Percentiles rank a stretch among this genome's conserved stretches.
Conservation (phyloP, 2,888 invertebrate genomes). For the Mythimna loreyi region DNA sequence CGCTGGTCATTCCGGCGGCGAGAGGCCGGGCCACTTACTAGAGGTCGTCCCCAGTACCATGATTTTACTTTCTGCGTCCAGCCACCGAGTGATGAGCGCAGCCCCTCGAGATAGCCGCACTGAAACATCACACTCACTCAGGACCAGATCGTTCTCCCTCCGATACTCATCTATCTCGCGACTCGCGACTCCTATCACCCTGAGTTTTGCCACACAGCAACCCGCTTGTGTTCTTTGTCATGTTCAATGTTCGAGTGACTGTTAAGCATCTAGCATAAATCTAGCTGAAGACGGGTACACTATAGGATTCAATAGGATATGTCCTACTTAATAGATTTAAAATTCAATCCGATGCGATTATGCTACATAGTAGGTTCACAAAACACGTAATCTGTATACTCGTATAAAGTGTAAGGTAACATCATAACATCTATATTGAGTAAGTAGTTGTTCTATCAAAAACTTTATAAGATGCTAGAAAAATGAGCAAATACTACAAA, state of each 20-base stretch:
- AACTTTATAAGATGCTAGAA: constrained; percentile 51
- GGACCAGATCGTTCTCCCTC: constrained; percentile 80
- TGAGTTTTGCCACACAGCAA: constrained; percentile 60
- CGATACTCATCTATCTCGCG: constrained; percentile 64
- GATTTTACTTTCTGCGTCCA: constrained; percentile 99
- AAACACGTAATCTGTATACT: constrained; percentile 57
- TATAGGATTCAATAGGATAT: constrained; percentile 73
- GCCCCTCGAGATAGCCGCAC: constrained; percentile 98
- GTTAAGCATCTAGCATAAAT: constrained; percentile 78
- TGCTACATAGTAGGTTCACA: constrained; percentile 57
- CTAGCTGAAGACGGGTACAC: constrained; percentile 71
- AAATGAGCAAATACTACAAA: constrained; percentile 68
- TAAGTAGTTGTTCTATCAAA: constrained; percentile 52
- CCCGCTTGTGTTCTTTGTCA: constrained; percentile 74
- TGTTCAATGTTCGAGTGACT: constrained; percentile 77
- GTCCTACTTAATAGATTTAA: constrained; percentile 57
- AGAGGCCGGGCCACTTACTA: constrained; percentile 94
- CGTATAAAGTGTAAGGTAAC: constrained; percentile 53
- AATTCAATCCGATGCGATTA: constrained; percentile 61
- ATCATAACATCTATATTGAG: constrained; percentile 57
- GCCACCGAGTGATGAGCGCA: constrained; percentile 98
- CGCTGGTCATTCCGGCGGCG: constrained; percentile 84
- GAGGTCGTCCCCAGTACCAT: constrained; percentile 99
- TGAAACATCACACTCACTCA: constrained; percentile 93
- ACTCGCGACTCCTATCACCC: constrained; percentile 61